These are phyloP conservation scores for Acrossocheilus wenchowensis DNA, from an alignment of 2,797 vertebrate genomes.

Conservation along the genomic window DNA sequence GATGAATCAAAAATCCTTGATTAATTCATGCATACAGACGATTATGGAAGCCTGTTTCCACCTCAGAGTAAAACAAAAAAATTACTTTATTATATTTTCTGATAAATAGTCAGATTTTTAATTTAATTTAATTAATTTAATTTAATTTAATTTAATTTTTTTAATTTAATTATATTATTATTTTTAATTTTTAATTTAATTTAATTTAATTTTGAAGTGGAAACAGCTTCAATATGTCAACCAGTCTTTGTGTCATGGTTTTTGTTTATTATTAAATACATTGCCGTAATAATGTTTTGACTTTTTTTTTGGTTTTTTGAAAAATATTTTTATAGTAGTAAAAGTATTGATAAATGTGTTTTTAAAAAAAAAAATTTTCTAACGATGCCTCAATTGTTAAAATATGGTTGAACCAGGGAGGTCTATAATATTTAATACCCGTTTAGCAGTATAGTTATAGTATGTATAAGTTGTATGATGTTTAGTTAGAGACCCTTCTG, in stretches of 20 bases:
- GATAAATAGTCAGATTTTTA: neutral
- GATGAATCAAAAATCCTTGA: neutral
- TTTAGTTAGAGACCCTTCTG: constrained; percentile 2
- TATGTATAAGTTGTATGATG: neutral
- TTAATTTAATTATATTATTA: too few species aligned
- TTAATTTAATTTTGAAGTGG: neutral
- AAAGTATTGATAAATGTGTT: neutral
- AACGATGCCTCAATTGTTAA: neutral
- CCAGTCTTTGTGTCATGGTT: neutral
- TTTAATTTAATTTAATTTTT: too few species aligned
- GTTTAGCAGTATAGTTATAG: constrained; percentile 6
- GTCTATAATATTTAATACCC: neutral
- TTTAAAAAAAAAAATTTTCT: neutral
- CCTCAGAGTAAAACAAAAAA: neutral
- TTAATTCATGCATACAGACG: neutral
- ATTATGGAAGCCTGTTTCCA: neutral
- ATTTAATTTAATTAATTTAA: too few species aligned
- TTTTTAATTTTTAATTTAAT: too few species aligned
- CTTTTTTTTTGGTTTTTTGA: neutral
- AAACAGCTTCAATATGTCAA: neutral
- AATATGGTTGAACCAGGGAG: neutral
- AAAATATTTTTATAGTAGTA: neutral
- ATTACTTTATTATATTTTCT: neutral
- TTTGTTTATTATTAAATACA: neutral
- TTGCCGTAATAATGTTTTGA: neutral